phyloP scores from a whole-genome alignment of 2,113 vertebrate genomes.

The Salvelinus fontinalis region DNA sequence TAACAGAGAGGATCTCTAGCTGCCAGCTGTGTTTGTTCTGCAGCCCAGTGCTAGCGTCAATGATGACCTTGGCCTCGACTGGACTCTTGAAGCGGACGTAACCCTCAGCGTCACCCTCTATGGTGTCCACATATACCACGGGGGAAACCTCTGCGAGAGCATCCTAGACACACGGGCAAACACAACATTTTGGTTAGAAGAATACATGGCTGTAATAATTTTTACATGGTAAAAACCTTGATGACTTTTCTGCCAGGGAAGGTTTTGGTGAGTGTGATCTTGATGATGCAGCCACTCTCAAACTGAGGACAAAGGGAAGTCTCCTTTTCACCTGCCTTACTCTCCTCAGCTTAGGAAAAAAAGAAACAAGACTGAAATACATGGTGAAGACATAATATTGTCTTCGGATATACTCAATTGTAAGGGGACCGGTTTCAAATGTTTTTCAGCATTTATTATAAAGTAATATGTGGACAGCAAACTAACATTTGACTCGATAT shows the following conservation, averaged over 20 bases:
- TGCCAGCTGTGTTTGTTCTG: slow-evolving; percentile 87
- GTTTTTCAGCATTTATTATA: no score
- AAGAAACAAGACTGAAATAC: slow-evolving; percentile 2
- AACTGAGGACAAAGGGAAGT: slow-evolving; percentile 83
- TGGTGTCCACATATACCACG: slow-evolving; percentile 89
- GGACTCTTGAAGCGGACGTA: slow-evolving; percentile 84
- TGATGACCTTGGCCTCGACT: slow-evolving; percentile 79
- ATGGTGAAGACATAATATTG: not conserved
- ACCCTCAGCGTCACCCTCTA: slow-evolving; percentile 91
- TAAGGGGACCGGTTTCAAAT: no score
- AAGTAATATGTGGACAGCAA: no score
- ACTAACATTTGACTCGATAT: no score
- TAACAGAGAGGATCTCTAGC: slow-evolving; percentile 86
- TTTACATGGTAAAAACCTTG: slow-evolving; percentile 71
- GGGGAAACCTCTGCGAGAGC: slow-evolving; percentile 77
- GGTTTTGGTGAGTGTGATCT: slow-evolving; percentile 84
- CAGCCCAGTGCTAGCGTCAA: slow-evolving; percentile 70
- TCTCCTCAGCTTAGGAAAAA: slow-evolving; percentile 49
- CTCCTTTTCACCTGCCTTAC: slow-evolving; percentile 63
- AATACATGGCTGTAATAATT: not conserved
- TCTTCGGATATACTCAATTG: no score
- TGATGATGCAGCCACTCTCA: slow-evolving; percentile 88
- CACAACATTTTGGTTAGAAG: not conserved
- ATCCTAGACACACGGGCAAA: slow-evolving; percentile 70
- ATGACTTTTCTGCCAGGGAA: slow-evolving; percentile 85